Evolutionary conservation across 2,113 vertebrate genomes (phyloP).

Genomic region (Gracilinanus agilis): DNA sequence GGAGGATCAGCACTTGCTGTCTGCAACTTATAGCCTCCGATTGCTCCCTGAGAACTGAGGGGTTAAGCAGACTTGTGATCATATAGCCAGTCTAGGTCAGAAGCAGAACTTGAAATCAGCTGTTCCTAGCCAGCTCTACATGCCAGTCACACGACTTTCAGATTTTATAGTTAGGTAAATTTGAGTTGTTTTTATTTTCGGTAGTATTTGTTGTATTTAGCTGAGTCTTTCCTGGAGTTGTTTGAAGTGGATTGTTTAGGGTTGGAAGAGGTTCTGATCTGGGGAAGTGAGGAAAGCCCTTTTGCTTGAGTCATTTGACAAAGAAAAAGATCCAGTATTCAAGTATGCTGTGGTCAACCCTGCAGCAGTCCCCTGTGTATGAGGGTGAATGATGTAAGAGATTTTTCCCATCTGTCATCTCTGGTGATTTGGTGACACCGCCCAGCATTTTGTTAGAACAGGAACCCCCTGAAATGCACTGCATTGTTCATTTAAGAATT

Average conservation of each 20-base stretch:
- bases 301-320: neutral
- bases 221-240: neutral
- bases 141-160: neutral
- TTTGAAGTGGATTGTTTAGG: neutral
- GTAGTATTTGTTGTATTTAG: neutral
- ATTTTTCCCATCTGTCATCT: neutral
- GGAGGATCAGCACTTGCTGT: neutral
- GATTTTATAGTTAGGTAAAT: neutral
- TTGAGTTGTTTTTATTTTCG: neutral
- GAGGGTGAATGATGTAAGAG: neutral
- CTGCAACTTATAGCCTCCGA: neutral
- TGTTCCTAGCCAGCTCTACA: neutral
- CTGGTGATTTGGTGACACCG: neutral
- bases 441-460: neutral
- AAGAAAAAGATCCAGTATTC: neutral
- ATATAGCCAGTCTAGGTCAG: neutral
- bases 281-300: neutral
- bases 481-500: conserved; percentile 22
- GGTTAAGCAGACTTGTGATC: neutral
- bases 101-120: neutral
- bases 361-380: neutral
- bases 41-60: neutral
- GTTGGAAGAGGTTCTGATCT: neutral
- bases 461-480: neutral
- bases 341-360: neutral